Evolutionary conservation across 2,888 invertebrate genomes (phyloP), one percentile per base, ranked within the genome.

Genomic region (Nomada goodeniana): DNA sequence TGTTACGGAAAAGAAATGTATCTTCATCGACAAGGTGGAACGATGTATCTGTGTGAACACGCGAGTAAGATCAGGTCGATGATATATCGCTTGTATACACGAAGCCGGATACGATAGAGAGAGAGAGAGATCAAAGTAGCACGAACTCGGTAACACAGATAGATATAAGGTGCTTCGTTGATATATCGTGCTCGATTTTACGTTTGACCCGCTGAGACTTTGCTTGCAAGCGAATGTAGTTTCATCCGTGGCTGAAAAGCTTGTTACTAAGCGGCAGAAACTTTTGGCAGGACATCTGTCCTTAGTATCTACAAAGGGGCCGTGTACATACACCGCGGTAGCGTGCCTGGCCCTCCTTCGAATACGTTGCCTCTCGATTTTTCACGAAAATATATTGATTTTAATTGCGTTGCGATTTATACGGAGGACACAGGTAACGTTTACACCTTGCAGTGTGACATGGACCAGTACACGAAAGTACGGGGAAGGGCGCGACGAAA

Each of bases 401-500:
- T n/a, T 36, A 1, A 20, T 52, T 23, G 18, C 36, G 26, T 18
- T 18, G 52, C 52, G 9, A 26, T 10, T 15, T n/a, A 63, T 50
- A 2, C 15, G 42, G 52, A 52, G 61, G 15, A 20, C 50, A 11
- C 26, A 18, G 44, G 29, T 65, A 57, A 73, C 67, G 57, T 47
- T 50, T 57, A 59, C 55, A 63, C 73, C 65, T 88, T 90, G 52
- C 91, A 93, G 93, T 92, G 92, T 85, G 92, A 93, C 76, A 89
- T 91, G 83, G 92, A 93, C 85, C 93, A 92, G 76, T 92, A 93
- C 80, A 91, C 92, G 53, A 93, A 93, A 86, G 91, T 92, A 52
- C 90, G 92, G 55, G 91, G 94, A 81, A 92, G 94, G 13, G 92
- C 94, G 50, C 94, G 94, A 61, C 94, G 94, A 74, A 95, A 95